Evolutionary conservation across 1,140 invertebrate species (phyloP), one percentile per base, ranked within the genome.

Genomic region (Calliopsis andreniformis): DNA sequence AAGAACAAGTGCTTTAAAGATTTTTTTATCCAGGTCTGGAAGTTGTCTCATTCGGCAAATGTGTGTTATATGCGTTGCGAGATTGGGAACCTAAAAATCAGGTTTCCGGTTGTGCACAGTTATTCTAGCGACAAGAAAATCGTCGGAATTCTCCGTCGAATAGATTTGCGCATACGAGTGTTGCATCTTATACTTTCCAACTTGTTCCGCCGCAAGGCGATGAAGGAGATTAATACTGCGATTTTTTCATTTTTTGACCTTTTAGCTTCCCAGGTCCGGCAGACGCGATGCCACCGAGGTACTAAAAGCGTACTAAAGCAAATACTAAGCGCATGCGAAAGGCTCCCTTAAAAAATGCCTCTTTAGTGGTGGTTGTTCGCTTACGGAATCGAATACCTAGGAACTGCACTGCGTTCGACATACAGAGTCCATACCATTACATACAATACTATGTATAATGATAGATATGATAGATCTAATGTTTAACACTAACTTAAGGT

Each of bases 201-300:
- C 63, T 47, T 77, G 70, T 83, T 84, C 63, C 81, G 69, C 47
- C 78, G 78, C 71, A 83, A 83, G 82, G 78, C 77, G 72, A 75
- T 83, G 51, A 83, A 68, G n/a, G 55, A 80, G 78, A 91, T 90
- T 92, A 92, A 91, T 91, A 82, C 75, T 88, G 90, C 90, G 91
- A 91, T 89, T 90, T 91, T n/a, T 90, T 91, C 79, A 89, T 89
- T 89, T 92, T 92, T 85, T 92, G 87, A 91, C 88, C 88, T 92
- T 92, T 92, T 92, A 92, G 91, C 91, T 92, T 92, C 91, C 91
- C 91, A 92, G 91, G 91, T 90, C 91, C 91, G 91, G 90, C 91
- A 91, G 91, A 92, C 87, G 86, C 91, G 87, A 92, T 92, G 89
- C 91, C 91, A 89, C 90, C 91, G 83, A 92, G 91, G 90, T 92